Base-by-base conservation (phyloP, 1,140 invertebrate species). In the Drosophila saltans region DNA sequence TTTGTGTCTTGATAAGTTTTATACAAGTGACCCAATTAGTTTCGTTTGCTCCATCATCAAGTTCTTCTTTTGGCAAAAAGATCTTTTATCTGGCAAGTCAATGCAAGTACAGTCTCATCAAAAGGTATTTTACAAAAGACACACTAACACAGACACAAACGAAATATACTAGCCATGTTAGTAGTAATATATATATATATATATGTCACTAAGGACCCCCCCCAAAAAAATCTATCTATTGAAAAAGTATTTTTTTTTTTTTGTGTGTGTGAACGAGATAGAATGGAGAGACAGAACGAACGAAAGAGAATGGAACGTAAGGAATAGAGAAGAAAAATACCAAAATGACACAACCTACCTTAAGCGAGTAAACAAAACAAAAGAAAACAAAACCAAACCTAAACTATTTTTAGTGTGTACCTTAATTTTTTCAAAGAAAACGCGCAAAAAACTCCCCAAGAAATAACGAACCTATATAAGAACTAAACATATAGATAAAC, bases 351-450 rank as follows among this genome's bases (percentile, higher is more conserved):
- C 66, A 90, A 81, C 85, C 78, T 90, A 89, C 85, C 85, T 89
- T 90, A 84, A 85, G 75, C 70, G 81, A 88, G 69, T 39, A 66
- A 66, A 66, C 55, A 36, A 66, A 78, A 52, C 16, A 16, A 16
- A 16, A 16, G 0, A 16, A 16, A 16, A 16, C 16, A 16, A 16
- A 16, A 16, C 16, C 16, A 78, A 88, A 83, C 65, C 88, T 83
- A 89, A 88, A 91, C 88, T 91, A 91, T 91, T 91, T 90, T 91
- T 91, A 91, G 81, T 91, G 79, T 78, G 88, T 91, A 91, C 88
- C 88, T 91, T 84, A 80, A 79, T 91, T 91, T 78, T 84, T 82
- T 89, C 66, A 66, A 73, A 71, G 73, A 72, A 86, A 70, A 56
- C 33, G 68, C 75, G 60, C 59, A 57, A 55, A 73, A 64, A 52